Evolutionary conservation across 2,113 vertebrate genomes (phyloP).

Genomic region (Platichthys stellatus): DNA sequence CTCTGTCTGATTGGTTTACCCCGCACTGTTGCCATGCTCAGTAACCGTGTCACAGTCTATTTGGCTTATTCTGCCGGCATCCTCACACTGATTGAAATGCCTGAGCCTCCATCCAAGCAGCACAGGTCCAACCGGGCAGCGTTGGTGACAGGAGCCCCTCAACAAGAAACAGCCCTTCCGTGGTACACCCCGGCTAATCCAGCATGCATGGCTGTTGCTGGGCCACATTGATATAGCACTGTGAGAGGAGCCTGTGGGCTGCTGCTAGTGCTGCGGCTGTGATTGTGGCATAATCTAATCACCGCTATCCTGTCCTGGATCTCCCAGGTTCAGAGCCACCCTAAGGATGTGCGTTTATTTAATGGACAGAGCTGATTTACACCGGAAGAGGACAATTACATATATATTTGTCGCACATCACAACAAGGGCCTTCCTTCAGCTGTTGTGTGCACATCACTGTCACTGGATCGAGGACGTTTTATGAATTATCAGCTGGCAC

Average conservation of each 20-base stretch:
- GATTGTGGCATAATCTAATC: constrained; percentile 64
- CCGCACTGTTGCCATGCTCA: constrained; percentile 40
- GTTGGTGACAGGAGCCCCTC: constrained; percentile 22
- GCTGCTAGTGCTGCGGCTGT: constrained; percentile 21
- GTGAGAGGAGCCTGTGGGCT: constrained; percentile 31
- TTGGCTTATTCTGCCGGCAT: constrained; percentile 49
- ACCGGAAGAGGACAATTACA: constrained; percentile 35
- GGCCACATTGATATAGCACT: constrained; percentile 49
- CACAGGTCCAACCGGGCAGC: constrained; percentile 27
- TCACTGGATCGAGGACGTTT: constrained; percentile 1
- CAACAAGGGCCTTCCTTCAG: constrained; percentile 22
- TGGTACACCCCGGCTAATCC: constrained; percentile 20
- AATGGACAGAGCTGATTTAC: constrained; percentile 51
- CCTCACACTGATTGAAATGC: constrained; percentile 56
- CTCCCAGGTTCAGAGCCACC: constrained; percentile 54
- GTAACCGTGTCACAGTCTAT: constrained; percentile 54
- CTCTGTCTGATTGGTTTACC: constrained; percentile 59
- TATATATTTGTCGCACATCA: constrained; percentile 34
- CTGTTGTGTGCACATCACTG: constrained; percentile 10
- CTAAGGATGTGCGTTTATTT: constrained; percentile 32
- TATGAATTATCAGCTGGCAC: constrained; percentile 38
- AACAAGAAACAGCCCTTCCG: constrained; percentile 24
- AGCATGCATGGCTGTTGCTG: constrained; percentile 30
- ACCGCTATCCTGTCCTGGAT: constrained; percentile 56
- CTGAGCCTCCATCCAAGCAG: constrained; percentile 21